Percentiles rank a stretch among this genome's conserved stretches.
Conservation (phyloP, 2,113 vertebrate genomes). For the Notechis scutatus region DNA sequence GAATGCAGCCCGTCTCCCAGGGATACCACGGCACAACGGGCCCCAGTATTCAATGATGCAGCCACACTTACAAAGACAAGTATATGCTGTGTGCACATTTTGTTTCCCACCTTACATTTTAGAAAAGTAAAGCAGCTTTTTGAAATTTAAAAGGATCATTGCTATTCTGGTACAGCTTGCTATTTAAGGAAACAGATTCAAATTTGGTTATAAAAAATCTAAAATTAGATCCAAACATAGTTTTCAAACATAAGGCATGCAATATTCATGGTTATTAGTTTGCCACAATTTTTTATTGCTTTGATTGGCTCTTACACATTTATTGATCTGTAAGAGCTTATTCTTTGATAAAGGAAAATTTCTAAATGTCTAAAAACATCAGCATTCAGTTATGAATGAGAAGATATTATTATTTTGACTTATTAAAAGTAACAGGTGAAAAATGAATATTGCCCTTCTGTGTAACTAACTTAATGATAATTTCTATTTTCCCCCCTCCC, state of each 20-base stretch:
- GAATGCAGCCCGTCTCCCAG: conserved; percentile 83
- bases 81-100: conserved; percentile 72
- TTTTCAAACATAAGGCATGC: background rate
- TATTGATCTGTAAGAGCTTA: conserved; percentile 1
- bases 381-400: background rate
- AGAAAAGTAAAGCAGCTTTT: conserved; percentile 31
- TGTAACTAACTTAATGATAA: background rate
- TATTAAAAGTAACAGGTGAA: background rate
- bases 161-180: background rate
- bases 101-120: conserved; percentile 54
- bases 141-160: background rate
- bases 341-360: background rate
- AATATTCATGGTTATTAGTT: background rate
- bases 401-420: background rate
- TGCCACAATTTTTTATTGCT: background rate
- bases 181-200: background rate
- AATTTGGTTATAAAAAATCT: conserved; percentile 7
- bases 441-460: background rate
- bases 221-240: conserved; percentile 17
- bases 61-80: conserved; percentile 97
- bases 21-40: conserved; percentile 87
- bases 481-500: background rate
- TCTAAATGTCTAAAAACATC: background rate
- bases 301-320: conserved; percentile 6
- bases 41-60: conserved; percentile 97